Evolutionary conservation across 2,797 vertebrate species (phyloP).

Genomic region (Thamnophis elegans): DNA sequence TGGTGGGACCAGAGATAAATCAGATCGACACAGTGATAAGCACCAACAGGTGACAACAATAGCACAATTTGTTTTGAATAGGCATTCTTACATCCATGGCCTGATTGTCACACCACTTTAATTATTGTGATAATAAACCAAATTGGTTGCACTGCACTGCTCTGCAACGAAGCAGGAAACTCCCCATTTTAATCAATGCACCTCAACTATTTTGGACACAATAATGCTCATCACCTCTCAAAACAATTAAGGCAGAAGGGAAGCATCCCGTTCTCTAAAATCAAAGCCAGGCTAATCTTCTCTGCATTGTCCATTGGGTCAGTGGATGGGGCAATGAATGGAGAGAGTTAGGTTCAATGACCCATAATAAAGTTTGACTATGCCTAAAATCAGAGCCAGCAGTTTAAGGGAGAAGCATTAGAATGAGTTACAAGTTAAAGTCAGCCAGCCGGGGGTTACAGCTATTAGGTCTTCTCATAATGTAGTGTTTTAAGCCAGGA

Average conservation of each 20-base stretch:
- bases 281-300: neutral
- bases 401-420: neutral
- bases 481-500: neutral
- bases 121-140: too few species aligned
- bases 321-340: neutral
- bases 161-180: neutral
- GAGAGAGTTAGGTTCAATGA: neutral
- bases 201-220: neutral
- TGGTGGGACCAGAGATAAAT: neutral
- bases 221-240: neutral
- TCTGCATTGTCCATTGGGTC: neutral
- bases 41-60: neutral
- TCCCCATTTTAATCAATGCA: neutral
- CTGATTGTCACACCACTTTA: neutral
- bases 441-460: neutral
- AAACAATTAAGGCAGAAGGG: neutral
- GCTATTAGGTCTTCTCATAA: neutral
- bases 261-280: neutral
- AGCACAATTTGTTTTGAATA: neutral
- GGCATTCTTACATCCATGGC: neutral
- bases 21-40: neutral
- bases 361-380: neutral
- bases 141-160: too few species aligned
- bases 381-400: neutral
- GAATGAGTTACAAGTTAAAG: neutral